These are phyloP conservation scores for Oreochromis niloticus DNA, from an alignment of 2,113 vertebrate species.

Conservation along the genomic window DNA sequence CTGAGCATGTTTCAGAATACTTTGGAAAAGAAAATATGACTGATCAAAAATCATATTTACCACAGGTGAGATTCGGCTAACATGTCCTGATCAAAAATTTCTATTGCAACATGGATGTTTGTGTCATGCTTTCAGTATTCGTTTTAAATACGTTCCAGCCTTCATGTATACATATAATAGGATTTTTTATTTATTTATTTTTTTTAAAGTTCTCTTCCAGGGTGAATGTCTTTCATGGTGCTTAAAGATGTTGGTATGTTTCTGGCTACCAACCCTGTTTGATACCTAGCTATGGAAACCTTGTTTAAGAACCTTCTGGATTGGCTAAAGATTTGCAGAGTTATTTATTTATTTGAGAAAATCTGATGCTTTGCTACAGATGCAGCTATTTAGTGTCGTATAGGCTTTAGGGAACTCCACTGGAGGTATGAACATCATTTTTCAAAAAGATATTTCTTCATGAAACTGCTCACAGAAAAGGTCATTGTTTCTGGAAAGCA, in stretches of 20 bases:
- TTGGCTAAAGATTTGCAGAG: background rate
- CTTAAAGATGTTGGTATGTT: background rate
- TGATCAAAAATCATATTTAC: background rate
- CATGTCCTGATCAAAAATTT: background rate
- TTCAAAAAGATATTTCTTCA: background rate
- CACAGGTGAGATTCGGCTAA: background rate
- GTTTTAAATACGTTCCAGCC: background rate
- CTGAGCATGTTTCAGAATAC: background rate
- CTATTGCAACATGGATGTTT: background rate
- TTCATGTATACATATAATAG: background rate
- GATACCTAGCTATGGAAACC: background rate
- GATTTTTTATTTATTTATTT: fast-evolving
- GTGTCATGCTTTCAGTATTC: background rate
- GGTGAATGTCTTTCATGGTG: background rate
- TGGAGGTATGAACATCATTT: background rate
- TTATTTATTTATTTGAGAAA: background rate
- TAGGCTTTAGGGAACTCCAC: background rate
- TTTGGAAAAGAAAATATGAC: background rate
- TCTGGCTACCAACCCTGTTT: background rate
- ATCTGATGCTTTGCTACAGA: background rate
- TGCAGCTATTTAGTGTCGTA: background rate
- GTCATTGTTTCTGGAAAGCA: background rate
- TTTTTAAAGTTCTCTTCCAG: background rate
- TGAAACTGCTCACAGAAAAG: background rate
- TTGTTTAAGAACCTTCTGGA: background rate